Evolutionary conservation across 2,797 vertebrate species (phyloP), one percentile per base, ranked within the genome.

Genomic region (Falco rusticolus): DNA sequence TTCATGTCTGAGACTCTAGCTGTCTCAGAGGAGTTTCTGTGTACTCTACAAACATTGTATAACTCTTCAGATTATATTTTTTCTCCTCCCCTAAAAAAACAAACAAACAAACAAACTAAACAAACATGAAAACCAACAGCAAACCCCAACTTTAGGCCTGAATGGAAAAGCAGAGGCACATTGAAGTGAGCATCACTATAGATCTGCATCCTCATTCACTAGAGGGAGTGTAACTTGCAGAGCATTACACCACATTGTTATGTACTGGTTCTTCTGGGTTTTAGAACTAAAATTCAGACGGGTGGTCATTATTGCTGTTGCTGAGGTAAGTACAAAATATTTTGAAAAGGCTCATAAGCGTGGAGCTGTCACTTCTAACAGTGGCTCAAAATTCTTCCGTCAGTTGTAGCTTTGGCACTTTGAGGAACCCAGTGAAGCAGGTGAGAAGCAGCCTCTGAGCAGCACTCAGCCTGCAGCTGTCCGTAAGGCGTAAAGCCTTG

Each of bases 111-210:
- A 68, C 37, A 9, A 2, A 3, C 8, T 29, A 13, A 34, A 34
- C 21, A 48, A 47, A 16, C 18, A 45, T 18, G 17, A 45, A 84
- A 39, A 3, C 11, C 53, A 41, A 13, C 13, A 48, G 10, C 8
- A 57, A 29, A 10, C 1, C n/a, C 65, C 51, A 60, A 1, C 37
- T 22, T 41, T 2, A 22, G 51, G 37, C 16, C 26, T 26, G 50
- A 53, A 13, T 4, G 11, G 63, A 22, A n/a, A 26, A 31, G 51
- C 77, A 71, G 37, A 59, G 26, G 53, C 15, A 8, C 9, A 0
- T 0, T 2, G 56, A 16, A 0, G 17, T 1, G 56, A 84, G 56
- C n/a, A 5, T 4, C 37, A 0, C 31, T 17, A 0, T 3, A 5
- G 63, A 4, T 5, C 21, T 7, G 16, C 6, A 4, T 57, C 61